These are phyloP conservation scores for Zaprionus taronus DNA, from an alignment of 1,140 invertebrate species.

Conservation along the genomic window DNA sequence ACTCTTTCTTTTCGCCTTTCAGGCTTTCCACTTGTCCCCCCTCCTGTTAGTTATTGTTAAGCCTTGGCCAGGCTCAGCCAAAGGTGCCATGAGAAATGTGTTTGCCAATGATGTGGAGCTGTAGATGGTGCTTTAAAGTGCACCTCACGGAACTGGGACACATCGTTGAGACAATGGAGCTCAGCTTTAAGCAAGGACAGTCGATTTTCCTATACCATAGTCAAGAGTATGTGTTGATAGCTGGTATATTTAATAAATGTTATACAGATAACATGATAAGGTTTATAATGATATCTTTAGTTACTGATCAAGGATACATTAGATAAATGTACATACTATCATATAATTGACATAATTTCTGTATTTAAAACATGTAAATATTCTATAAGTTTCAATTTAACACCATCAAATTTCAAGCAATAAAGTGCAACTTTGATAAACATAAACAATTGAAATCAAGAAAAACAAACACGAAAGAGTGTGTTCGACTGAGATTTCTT, in stretches of 20 bases:
- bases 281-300: too few relatives aligned
- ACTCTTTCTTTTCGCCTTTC: conserved; percentile 15
- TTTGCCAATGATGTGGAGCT: conserved; percentile 37
- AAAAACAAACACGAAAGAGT: too few relatives aligned
- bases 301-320: too few relatives aligned
- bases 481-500: too few relatives aligned
- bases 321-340: too few relatives aligned
- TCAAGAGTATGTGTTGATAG: background rate
- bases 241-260: background rate
- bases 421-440: too few relatives aligned
- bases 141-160: conserved; percentile 58
- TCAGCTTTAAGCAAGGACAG: conserved; percentile 18
- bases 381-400: too few relatives aligned
- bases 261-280: background rate
- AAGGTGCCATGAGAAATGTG: conserved; percentile 46
- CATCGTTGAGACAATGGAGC: conserved; percentile 22
- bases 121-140: conserved; percentile 49
- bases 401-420: background rate
- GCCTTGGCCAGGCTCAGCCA: conserved; percentile 28
- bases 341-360: background rate
- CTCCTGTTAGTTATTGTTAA: conserved; percentile 50
- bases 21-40: background rate
- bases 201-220: background rate
- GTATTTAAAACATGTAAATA: background rate
- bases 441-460: too few relatives aligned